Conservation (phyloP, 2,797 vertebrate genomes). For the Catamblyrhynchus diadema region DNA sequence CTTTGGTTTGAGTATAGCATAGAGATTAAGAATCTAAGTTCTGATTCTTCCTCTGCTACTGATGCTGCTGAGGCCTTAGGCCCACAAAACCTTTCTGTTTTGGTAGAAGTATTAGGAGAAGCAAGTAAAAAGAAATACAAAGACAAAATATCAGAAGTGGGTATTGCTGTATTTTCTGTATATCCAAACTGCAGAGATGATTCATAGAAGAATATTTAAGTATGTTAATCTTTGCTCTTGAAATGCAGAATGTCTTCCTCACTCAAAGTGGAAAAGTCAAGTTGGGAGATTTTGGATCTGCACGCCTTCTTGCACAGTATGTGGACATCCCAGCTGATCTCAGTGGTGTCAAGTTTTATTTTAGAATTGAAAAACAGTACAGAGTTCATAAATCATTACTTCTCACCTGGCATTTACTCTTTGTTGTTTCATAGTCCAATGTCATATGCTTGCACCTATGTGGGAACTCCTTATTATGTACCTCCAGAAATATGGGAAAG, state of each 20-base stretch:
- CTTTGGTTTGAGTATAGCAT: not conserved
- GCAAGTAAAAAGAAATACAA: not conserved
- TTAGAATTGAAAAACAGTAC: not conserved
- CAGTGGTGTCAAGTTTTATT: not conserved
- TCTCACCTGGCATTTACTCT: not conserved
- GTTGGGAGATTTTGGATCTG: conserved; percentile 94
- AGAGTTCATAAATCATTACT: not conserved
- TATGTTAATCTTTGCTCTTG: conserved; percentile 5
- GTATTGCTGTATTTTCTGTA: not conserved
- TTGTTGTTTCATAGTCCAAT: conserved; percentile 75
- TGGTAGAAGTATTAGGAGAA: not conserved
- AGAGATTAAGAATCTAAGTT: not conserved
- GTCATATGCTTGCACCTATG: conserved; percentile 84
- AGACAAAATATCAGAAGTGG: not conserved
- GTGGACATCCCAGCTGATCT: not conserved
- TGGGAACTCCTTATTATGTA: conserved; percentile 94
- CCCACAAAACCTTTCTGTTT: not conserved
- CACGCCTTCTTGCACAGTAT: conserved; percentile 87
- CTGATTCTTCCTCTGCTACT: not conserved
- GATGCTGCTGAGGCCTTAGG: not conserved
- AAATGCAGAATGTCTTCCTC: conserved; percentile 89
- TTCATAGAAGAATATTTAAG: not conserved
- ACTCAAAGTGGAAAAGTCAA: conserved; percentile 85
- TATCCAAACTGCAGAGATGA: not conserved
- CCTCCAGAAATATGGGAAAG: conserved; percentile 97